These are phyloP conservation scores for Agrochola macilenta DNA, from an alignment of 2,888 invertebrate genomes.

Conservation along the genomic window DNA sequence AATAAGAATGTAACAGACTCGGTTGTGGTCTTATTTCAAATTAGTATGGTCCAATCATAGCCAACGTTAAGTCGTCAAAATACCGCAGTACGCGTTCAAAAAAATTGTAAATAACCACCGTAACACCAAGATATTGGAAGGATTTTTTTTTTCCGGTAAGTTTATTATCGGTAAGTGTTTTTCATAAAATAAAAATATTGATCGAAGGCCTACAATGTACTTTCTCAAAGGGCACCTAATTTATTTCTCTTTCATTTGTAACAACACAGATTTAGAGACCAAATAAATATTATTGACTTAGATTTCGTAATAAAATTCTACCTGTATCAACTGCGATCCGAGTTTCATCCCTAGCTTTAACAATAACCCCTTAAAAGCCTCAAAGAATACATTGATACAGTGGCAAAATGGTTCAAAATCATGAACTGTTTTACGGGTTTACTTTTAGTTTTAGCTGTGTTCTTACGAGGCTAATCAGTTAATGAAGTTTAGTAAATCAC, in stretches of 20 bases:
- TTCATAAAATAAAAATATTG: no score
- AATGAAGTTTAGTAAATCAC: background rate
- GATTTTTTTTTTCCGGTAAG: no score
- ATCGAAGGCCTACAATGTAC: background rate
- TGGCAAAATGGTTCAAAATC: background rate
- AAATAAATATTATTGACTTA: background rate
- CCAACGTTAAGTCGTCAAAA: no score
- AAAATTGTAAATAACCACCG: no score
- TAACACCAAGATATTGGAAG: no score
- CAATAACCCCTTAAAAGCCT: slow-evolving; percentile 9
- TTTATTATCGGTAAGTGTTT: no score
- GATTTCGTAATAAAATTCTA: slow-evolving; percentile 6
- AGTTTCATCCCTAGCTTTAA: slow-evolving; percentile 15
- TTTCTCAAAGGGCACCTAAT: background rate
- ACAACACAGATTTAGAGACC: background rate
- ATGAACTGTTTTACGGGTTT: background rate
- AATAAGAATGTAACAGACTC: no score
- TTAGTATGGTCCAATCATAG: no score
- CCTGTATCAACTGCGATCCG: slow-evolving; percentile 3
- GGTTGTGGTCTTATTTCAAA: no score
- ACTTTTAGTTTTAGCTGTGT: background rate
- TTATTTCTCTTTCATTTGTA: background rate
- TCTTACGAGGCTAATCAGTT: background rate
- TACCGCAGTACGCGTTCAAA: no score
- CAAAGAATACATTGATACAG: slow-evolving; percentile 17